Conservation (phyloP, 2,113 vertebrate genomes). For the Tursiops truncatus region DNA sequence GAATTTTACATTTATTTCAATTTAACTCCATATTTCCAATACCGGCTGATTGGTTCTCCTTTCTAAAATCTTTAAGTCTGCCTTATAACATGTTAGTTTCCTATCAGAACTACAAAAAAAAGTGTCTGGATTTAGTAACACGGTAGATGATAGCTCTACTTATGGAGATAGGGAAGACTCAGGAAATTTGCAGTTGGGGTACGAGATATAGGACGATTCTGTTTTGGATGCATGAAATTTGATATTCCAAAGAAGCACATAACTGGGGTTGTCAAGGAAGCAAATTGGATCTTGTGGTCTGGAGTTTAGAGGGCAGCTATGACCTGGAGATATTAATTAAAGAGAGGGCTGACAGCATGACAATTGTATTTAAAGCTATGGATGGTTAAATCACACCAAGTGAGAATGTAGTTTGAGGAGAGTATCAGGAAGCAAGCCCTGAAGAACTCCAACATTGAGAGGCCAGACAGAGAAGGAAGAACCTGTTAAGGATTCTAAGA, state of each 20-base stretch:
- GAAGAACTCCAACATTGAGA: background rate
- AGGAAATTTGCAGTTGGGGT: background rate
- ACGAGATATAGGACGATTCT: background rate
- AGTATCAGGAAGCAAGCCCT: background rate
- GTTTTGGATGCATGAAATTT: background rate
- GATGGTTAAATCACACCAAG: background rate
- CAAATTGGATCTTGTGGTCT: background rate
- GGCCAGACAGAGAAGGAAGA: background rate
- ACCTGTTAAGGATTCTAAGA: background rate
- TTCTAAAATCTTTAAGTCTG: background rate
- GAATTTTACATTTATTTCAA: background rate
- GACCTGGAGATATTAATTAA: background rate
- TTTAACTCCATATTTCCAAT: background rate
- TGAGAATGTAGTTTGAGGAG: background rate
- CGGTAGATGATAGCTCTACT: background rate
- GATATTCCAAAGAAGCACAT: background rate
- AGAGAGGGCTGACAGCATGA: background rate
- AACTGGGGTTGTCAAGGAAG: background rate
- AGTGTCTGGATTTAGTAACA: background rate
- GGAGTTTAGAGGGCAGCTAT: background rate
- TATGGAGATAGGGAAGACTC: background rate
- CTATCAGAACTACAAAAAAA: background rate
- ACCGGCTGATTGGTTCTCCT: background rate
- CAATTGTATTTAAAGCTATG: background rate
- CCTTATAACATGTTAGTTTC: background rate